A percentile compares a stretch with the other conserved stretches of the same genome.
These are phyloP conservation scores for Drosophila ficusphila DNA, from an alignment of 1,140 invertebrate genomes.

Conservation along the genomic window DNA sequence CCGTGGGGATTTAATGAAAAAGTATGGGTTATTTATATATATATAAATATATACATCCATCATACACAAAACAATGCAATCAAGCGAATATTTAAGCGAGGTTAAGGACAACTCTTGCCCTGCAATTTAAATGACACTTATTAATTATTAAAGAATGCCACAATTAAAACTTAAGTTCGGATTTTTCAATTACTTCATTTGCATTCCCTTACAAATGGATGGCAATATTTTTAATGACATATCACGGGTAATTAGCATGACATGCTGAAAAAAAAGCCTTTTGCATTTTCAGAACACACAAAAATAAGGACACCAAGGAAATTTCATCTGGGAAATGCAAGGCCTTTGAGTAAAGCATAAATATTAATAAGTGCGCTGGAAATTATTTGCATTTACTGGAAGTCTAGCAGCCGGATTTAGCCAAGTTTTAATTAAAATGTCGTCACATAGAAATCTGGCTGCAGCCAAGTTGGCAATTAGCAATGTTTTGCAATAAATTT, in stretches of 20 bases:
- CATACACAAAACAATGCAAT: neutral
- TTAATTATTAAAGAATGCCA: neutral
- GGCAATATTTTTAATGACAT: constrained; percentile 2
- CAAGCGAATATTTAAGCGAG: constrained; percentile 20
- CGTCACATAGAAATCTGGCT: constrained; percentile 51
- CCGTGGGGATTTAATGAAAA: constrained; percentile 59
- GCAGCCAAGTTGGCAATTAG: constrained; percentile 66
- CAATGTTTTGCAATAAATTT: constrained; percentile 73
- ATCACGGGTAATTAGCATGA: neutral
- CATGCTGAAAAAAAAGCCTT: neutral
- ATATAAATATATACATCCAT: neutral
- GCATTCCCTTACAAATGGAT: neutral
- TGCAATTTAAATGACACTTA: neutral
- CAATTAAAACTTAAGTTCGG: constrained; percentile 10
- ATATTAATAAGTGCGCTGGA: constrained; percentile 39
- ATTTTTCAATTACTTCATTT: constrained; percentile 13
- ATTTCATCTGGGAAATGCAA: constrained; percentile 20
- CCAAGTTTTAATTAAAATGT: constrained; percentile 81
- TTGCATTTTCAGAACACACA: neutral
- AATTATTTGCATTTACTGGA: constrained; percentile 47
- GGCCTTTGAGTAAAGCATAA: constrained; percentile 29
- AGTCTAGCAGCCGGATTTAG: constrained; percentile 14
- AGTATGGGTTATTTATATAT: constrained; percentile 1
- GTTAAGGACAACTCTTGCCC: neutral
- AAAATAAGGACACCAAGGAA: constrained; percentile 2